Base-by-base conservation (phyloP, 2,113 vertebrate genomes). In the Anoura caudifer region DNA sequence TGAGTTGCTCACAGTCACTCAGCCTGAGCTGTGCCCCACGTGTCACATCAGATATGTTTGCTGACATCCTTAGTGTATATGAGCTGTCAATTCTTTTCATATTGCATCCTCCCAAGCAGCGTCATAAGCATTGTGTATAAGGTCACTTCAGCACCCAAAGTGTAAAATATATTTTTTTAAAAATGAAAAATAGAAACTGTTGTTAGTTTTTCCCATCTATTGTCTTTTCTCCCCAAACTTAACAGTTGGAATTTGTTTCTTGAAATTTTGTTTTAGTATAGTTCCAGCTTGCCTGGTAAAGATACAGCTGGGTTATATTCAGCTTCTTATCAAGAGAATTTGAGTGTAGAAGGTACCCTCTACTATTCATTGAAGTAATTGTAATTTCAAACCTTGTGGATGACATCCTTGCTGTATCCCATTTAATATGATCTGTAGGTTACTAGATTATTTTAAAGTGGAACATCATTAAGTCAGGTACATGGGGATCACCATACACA, bases 391-490 rank as follows among this genome's bases (percentile, higher is more conserved):
- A 38, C 3, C 20, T 61, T 67, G 31, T 83, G 7, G 41, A 45
- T 89, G 19, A 50, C 41, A 24, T 28, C 33, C 81, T 95, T 70
- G 26, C 72, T 81, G 3, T 90, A 73, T 83, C 19, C 4, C 26
- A 56, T 54, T 90, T 63, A 75, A 41, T 86, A n/a, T 36, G 45
- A 47, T n/a, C 22, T 28, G 7, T n/a, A 43, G 52, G 9, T 59
- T 67, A 59, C n/a, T 65, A 50, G 17, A 43, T 94, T 94, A 86
- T 94, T 94, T 95, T 82, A 95, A 95, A 81, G 33, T 85, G 69
- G 76, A 86, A 33, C 9, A 36, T 50, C 43, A 70, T 59, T 87
- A 92, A 79, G 72, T 96, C 26, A 79, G 38, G 28, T 56, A 83
- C 38, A 54, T 83, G 36, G 75, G 4, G 20, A 76, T 93, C 76